These are phyloP conservation scores for Psittacula cyanocephala DNA, from an alignment of 2,113 vertebrate genomes.

Conservation along the genomic window DNA sequence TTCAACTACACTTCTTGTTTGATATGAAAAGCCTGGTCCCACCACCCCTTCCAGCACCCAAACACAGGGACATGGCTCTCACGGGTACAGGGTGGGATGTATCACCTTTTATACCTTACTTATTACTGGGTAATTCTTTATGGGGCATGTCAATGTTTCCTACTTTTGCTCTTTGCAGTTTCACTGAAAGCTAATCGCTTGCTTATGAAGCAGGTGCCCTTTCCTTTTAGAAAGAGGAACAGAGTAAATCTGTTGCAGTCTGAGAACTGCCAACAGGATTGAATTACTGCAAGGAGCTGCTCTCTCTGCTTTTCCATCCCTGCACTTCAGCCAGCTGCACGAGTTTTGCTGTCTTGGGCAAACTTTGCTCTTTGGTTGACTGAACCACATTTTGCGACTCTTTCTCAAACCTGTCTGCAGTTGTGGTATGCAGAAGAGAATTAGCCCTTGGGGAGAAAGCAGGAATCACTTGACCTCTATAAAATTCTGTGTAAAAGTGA, in stretches of 20 bases:
- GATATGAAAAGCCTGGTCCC: not conserved
- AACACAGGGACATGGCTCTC: not conserved
- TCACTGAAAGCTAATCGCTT: not conserved
- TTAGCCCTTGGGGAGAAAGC: not conserved
- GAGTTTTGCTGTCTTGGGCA: not conserved
- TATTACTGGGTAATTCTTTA: not conserved
- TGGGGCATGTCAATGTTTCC: not conserved
- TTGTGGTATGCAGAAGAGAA: not conserved
- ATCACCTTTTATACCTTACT: not conserved
- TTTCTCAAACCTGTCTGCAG: not conserved
- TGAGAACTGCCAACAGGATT: not conserved
- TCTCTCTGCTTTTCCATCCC: not conserved
- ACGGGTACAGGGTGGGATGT: not conserved
- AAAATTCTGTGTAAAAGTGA: slow-evolving; percentile 9
- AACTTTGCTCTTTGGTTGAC: not conserved
- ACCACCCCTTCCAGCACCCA: not conserved
- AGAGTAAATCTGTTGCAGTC: not conserved
- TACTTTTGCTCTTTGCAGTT: not conserved
- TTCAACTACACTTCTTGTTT: not conserved
- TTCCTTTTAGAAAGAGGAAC: not conserved
- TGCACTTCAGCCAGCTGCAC: not conserved
- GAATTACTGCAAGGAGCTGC: not conserved
- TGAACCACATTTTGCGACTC: not conserved
- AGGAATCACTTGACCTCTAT: not conserved
- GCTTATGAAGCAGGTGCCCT: not conserved